Evolutionary conservation across 2,113 vertebrate genomes (phyloP), one percentile per base, ranked within the genome.

Genomic region (Lethenteron camtschaticum): DNA sequence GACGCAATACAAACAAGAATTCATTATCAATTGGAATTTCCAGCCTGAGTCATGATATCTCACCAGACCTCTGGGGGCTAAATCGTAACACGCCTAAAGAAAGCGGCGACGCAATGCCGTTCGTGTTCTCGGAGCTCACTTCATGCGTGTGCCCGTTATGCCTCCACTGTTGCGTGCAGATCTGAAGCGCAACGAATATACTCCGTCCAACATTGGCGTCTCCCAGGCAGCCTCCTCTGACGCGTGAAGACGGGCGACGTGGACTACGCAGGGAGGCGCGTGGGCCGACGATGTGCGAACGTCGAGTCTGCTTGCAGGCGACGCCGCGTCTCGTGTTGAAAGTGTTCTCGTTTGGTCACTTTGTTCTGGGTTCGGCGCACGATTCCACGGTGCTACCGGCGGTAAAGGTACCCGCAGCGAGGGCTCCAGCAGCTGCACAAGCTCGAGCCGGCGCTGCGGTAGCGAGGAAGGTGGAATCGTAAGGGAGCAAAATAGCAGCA

Each of bases 161-260:
- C 3, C 2, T 66, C 24, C 10, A 24, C 63, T 24, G n/a, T 24
- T 66, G 9, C 63, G n/a, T 66, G 8, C 63, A 66, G 63, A 66
- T 11, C 9, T 66, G 63, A 66, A 66, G 63, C n/a, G 63, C n/a
- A 66, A 66, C 63, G 63, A 66, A 24, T 66, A 66, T 66, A 66
- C 63, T 8, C 63, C 63, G 24, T n/a, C 24, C n/a, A 66, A 66
- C 63, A 66, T 66, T 66, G 24, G n/a, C n/a, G n/a, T 66, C n/a
- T 66, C 63, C 41, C 41, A 41, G 41, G 41, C 41, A 41, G 41
- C 41, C 41, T 41, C 41, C 41, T 41, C 41, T 41, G 41, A 41
- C 41, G 41, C 41, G 41, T 41, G 41, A 41, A 41, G 41, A 41
- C 41, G 5, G 41, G 41, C 24, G 63, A 66, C n/a, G n/a, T 24